Evolutionary conservation across 1,140 invertebrate genomes (phyloP), one percentile per base, ranked within the genome.

Genomic region (Cotesia typhae): DNA sequence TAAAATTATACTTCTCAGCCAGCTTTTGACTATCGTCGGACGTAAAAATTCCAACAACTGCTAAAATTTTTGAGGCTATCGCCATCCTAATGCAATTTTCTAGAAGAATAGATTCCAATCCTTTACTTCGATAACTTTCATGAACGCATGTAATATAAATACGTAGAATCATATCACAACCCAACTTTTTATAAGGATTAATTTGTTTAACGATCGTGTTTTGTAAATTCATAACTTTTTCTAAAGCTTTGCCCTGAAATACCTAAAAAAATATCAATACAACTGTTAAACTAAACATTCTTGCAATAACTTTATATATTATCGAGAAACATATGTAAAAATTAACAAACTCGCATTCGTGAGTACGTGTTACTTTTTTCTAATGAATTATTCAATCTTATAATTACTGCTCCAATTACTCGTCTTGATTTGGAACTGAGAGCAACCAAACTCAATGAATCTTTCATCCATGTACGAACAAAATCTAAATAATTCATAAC

Each of bases 401-500:
- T 81, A 37, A 90, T 85, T 0, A 87, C 82, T 0, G 87, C 80
- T 10, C 89, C 89, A 17, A 90, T 79, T 3, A 90, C 77, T 51
- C 88, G 84, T 55, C 87, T 87, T 0, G 86, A 86, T 57, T 84
- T 82, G 75, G 88, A 81, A 72, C 90, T 89, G 0, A 90, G 80
- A 1, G 89, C 90, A 1, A 90, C 85, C 41, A 92, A 83, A 2
- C 90, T 91, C 71, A 88, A 88, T n/a, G 88, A 89, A 65, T 92
- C 91, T 67, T 89, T 90, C 82, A 92, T 87, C 87, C 89, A 90
- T 14, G 87, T 87, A 57, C 83, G 78, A 0, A 88, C 81, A 28
- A 89, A 82, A 61, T 89, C 81, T 1, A 89, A 59, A 75, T 89
- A 91, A 38, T 84, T 85, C 17, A 89, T 84, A 0, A 88, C 78